Base-by-base conservation (phyloP, 1,140 invertebrate genomes). In the Dendrolimus kikuchii region DNA sequence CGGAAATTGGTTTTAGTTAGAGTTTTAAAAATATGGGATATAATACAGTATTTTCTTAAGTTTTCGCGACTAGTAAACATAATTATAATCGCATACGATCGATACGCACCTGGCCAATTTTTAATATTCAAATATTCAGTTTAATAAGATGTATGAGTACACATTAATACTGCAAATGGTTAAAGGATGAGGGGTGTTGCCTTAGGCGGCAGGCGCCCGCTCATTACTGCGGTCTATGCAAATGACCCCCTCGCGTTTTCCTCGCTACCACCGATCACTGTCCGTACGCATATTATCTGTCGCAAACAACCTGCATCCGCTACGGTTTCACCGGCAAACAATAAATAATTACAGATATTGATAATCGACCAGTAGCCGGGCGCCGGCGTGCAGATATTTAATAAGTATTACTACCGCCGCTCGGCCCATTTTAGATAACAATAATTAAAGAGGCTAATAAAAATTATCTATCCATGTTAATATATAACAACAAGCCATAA, bases 141-240 rank as follows among this genome's bases (percentile, higher is more conserved):
- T 23, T 23, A 23, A 23, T 23, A 23, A 23, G 23, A 23, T 23
- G 23, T 23, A 23, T 3, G 23, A 23, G 23, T 23, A 23, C 23
- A 23, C 23, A 23, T 23, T 23, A 23, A 23, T 23, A 23, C 23
- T 23, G 23, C 23, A 23, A 23, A 23, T 23, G 23, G 51, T 46
- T 39, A 50, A 10, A 48, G 59, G 64, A 59, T 44, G 57, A 49
- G 46, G 46, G 54, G 55, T 55, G 58, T 57, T 49, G 23, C 23
- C 23, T 23, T 23, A 23, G 23, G 23, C 23, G 23, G 23, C 23
- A 47, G 62, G 36, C 53, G 58, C 57, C 46, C 66, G 49, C 71
- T 81, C 74, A 84, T 86, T 83, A 84, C 76, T 63, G 64, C 68
- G 61, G 59, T 76, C 78, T 82, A 86, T 84, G 82, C 71, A 86